A percentile compares a stretch with the other conserved stretches of the same genome.
These are phyloP conservation scores for Tenthredo livida DNA, from an alignment of 2,888 invertebrate species.

Conservation along the genomic window DNA sequence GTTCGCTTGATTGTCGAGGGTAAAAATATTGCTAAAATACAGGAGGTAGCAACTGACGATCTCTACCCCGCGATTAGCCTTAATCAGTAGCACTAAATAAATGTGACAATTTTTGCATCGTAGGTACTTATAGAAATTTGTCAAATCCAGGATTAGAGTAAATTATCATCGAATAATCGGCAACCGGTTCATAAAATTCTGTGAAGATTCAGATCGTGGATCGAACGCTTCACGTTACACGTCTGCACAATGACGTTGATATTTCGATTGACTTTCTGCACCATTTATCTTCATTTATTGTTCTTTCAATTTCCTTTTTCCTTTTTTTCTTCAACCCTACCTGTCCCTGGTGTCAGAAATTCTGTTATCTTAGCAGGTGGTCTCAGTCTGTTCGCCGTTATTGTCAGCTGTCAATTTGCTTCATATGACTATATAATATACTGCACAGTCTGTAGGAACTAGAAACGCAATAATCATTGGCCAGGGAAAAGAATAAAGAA, in stretches of 20 bases:
- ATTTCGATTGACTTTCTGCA: not conserved
- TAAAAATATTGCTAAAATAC: not conserved
- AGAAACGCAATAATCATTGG: not conserved
- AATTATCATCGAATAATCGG: not conserved
- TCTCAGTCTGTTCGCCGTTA: not conserved
- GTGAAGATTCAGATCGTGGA: too few species aligned
- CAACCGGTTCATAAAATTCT: not conserved
- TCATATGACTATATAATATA: not conserved
- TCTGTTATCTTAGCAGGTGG: conserved; percentile 36
- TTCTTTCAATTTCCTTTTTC: not conserved
- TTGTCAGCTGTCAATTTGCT: conserved; percentile 12
- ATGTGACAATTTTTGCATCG: not conserved
- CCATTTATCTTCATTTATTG: not conserved
- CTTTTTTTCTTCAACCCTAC: not conserved
- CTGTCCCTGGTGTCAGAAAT: not conserved
- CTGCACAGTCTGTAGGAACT: not conserved
- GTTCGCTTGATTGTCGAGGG: not conserved
- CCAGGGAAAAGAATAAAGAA: not conserved
- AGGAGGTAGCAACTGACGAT: not conserved
- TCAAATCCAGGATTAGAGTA: too few species aligned
- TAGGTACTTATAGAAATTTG: too few species aligned
- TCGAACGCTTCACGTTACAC: too few species aligned
- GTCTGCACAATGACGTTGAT: too few species aligned
- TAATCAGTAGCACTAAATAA: not conserved
- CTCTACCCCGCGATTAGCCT: not conserved